phyloP scores from a whole-genome alignment of 2,113 vertebrate genomes.

The Isichthys henryi region DNA sequence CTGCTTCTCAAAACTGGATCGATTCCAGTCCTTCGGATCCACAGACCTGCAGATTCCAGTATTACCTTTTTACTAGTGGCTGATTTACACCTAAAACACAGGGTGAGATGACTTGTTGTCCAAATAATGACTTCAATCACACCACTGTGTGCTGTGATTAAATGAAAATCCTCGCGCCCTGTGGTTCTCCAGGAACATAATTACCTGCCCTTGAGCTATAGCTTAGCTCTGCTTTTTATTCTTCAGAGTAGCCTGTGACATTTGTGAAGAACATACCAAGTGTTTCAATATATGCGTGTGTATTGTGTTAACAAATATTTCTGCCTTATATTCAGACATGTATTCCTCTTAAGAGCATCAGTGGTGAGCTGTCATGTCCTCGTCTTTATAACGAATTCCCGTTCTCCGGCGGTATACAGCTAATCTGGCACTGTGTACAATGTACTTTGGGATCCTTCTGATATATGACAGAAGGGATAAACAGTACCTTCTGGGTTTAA shows the following conservation, averaged over 20 bases:
- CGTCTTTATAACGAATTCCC: neutral
- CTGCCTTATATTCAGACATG: neutral
- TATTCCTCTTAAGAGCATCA: neutral
- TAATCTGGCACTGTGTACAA: neutral
- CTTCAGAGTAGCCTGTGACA: neutral
- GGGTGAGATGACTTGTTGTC: neutral
- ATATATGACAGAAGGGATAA: neutral
- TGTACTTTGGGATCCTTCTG: neutral
- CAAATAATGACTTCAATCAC: neutral
- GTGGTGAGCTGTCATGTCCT: neutral
- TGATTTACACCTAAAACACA: constrained; percentile 2
- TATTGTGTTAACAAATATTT: neutral
- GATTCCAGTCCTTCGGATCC: neutral
- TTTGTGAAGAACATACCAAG: neutral
- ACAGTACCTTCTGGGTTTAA: neutral
- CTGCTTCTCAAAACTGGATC: neutral
- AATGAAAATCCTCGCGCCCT: neutral
- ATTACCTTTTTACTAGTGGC: neutral
- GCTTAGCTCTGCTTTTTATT: neutral
- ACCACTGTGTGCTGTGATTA: neutral
- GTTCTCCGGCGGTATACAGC: neutral
- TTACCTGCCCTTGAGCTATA: neutral
- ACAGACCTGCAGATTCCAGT: neutral
- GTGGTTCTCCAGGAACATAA: neutral
- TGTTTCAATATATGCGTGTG: neutral